A percentile compares a stretch with the other conserved stretches of the same genome.
phyloP scores from a whole-genome alignment of 2,888 invertebrate species.

The Petrolisthes cinctipes region DNA sequence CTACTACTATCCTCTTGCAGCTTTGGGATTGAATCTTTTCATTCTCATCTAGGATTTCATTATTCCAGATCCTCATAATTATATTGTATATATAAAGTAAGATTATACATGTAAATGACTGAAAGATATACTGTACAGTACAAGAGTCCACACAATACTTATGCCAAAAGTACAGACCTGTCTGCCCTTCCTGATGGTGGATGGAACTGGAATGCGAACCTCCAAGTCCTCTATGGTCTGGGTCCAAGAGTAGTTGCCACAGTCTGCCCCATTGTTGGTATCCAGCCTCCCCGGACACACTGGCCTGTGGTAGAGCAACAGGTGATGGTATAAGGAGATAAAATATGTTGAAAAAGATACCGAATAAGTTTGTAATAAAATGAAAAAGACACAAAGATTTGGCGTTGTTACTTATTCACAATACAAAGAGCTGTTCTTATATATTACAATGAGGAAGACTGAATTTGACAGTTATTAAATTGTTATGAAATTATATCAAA shows the following conservation, averaged over 20 bases:
- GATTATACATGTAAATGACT: too few species aligned
- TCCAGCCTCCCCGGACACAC: slow-evolving; percentile 68
- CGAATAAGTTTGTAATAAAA: slow-evolving; percentile 25
- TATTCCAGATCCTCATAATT: not conserved
- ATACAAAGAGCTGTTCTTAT: not conserved
- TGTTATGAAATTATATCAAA: too few species aligned
- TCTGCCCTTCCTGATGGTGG: slow-evolving; percentile 76
- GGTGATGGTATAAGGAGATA: not conserved
- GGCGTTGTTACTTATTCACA: too few species aligned
- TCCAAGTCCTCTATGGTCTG: slow-evolving; percentile 84
- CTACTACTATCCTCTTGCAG: too few species aligned
- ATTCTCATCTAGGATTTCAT: too few species aligned
- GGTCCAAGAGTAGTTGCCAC: slow-evolving; percentile 86
- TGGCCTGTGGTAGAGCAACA: not conserved
- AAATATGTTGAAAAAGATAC: slow-evolving; percentile 10
- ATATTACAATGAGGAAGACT: not conserved
- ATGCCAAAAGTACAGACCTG: slow-evolving; percentile 71
- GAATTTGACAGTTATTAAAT: too few species aligned
- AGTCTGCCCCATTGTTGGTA: slow-evolving; percentile 83
- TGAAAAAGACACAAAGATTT: not conserved
- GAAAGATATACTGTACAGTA: too few species aligned
- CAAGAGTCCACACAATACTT: too few species aligned
- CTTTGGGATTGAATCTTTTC: too few species aligned
- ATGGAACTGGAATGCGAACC: slow-evolving; percentile 70
- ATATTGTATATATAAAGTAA: too few species aligned